Percentiles rank a stretch among this genome's conserved stretches.
Conservation (phyloP, 2,888 invertebrate genomes). For the Oxystoma pomonae region DNA sequence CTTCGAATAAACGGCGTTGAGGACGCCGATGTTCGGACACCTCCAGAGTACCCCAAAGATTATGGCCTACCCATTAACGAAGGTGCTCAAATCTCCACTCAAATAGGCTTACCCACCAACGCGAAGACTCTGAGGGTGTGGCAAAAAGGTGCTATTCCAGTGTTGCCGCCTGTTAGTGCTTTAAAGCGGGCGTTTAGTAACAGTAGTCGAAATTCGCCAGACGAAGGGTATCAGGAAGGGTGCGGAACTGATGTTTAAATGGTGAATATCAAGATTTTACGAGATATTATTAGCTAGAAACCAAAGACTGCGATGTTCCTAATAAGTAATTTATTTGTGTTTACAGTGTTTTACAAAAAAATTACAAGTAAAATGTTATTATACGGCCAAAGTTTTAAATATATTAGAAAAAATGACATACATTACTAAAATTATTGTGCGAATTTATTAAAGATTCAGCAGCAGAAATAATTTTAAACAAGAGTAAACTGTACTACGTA, state of each 20-base stretch:
- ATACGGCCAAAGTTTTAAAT: no score
- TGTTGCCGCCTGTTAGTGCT: conserved; percentile 79
- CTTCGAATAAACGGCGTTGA: neutral
- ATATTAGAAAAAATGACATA: no score
- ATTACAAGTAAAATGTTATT: no score
- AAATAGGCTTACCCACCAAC: conserved; percentile 52
- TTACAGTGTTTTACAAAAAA: no score
- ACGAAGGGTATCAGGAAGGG: conserved; percentile 90
- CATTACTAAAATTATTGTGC: no score
- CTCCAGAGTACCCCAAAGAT: conserved; percentile 66
- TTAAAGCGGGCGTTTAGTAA: conserved; percentile 79
- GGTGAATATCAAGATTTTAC: neutral
- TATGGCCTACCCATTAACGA: conserved; percentile 66
- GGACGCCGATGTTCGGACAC: conserved; percentile 40
- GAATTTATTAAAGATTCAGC: no score
- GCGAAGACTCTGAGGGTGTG: conserved; percentile 82
- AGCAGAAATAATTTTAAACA: no score
- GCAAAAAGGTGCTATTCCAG: conserved; percentile 80
- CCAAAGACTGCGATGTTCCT: conserved; percentile 34
- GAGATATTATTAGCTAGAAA: conserved; percentile 15
- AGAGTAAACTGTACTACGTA: no score
- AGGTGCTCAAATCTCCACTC: conserved; percentile 43
- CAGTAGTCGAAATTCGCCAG: conserved; percentile 80
- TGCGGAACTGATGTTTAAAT: conserved; percentile 86
- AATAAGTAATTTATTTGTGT: conserved; percentile 7